Evolutionary conservation across 2,113 vertebrate species (phyloP).

Genomic region (Elachura formosa): DNA sequence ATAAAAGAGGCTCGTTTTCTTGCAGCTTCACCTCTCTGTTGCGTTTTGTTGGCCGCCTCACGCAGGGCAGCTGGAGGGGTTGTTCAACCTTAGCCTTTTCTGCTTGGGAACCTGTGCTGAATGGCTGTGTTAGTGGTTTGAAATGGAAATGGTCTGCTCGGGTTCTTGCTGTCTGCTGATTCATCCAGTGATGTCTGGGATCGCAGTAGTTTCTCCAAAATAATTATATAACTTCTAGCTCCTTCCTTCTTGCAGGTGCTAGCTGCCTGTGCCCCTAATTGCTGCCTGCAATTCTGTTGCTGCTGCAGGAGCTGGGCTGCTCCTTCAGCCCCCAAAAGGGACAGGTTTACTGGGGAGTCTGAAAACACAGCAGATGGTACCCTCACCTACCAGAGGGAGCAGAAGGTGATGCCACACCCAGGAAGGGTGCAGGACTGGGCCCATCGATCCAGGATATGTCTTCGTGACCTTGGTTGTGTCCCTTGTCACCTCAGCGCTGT

Average conservation of each 20-base stretch:
- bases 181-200: not conserved
- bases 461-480: not conserved
- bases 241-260: not conserved
- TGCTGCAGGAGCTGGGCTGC: not conserved
- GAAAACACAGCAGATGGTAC: not conserved
- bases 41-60: fast-evolving
- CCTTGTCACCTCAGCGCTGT: not conserved
- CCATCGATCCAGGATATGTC: fast-evolving
- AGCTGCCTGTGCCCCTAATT: not conserved
- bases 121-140: not conserved
- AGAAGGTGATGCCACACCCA: not conserved
- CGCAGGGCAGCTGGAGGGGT: fast-evolving
- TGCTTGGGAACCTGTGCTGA: not conserved
- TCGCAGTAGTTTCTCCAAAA: not conserved
- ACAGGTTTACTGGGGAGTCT: not conserved
- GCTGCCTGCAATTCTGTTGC: fast-evolving
- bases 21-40: fast-evolving
- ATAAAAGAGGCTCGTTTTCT: not conserved
- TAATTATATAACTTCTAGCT: not conserved
- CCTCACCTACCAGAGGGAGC: not conserved
- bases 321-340: not conserved
- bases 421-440: not conserved
- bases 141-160: not conserved
- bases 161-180: not conserved
- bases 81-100: not conserved